Base-by-base conservation (phyloP, 2,113 vertebrate genomes). In the Hypocryptadius cinnamomeus region DNA sequence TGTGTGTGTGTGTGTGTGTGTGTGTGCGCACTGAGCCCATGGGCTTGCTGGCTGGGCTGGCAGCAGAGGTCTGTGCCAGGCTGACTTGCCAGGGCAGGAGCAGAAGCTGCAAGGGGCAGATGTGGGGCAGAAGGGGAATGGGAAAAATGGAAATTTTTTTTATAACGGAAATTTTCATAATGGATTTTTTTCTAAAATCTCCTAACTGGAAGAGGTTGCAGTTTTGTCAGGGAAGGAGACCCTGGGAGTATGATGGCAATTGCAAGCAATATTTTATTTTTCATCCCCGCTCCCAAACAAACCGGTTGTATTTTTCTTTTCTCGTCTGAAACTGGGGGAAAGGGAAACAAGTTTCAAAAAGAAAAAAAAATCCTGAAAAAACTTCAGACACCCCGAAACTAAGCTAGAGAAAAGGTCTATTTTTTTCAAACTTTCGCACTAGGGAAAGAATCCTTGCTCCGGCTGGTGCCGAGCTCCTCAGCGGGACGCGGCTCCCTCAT, bases 341-440 rank as follows among this genome's bases (percentile, higher is more conserved):
- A 74, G 33, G 51, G 44, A 82, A 72, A 35, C 40, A 87, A 85
- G 71, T 93, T 94, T 71, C 45, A 48, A 33, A n/a, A 39, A 60
- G 44, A 35, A 66, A 88, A 44, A 79, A n/a, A 54, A 56, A 85
- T 9, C 6, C 64, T 35, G 51, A 33, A 84, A 81, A 81, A 92
- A 92, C 91, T 91, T 87, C 53, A 85, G 51, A 56, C 74, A 71
- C 57, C 65, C 78, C 88, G 22, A 71, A 76, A 63, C 42, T 45
- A 27, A 86, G 54, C 60, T 39, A 19, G 20, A 44, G 31, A 33
- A 42, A 78, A 78, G 48, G 39, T 54, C 3, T 17, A 2, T 80
- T 90, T 91, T 85, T 25, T 37, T 45, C 56, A 73, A 96, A 92
- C 87, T 92, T 90, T 74, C 5, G 25, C 30, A 18, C 69, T 7